Evolutionary conservation across 1,140 invertebrate genomes (phyloP), one percentile per base, ranked within the genome.

Genomic region (Contarinia nasturtii): DNA sequence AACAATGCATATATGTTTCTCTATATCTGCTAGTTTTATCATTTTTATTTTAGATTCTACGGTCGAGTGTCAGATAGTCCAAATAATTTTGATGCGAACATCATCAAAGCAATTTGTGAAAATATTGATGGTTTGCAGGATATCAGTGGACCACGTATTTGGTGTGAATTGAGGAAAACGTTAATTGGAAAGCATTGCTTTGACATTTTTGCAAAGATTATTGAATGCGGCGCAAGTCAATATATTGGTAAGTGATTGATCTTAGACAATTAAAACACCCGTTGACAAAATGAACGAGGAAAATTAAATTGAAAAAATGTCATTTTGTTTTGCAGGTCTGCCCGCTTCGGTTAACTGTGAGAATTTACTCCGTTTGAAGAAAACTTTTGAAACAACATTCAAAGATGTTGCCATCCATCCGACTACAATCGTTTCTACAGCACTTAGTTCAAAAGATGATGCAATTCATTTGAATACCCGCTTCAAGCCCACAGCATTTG

Each of bases 81-180:
- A 15, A 64, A 86, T 54, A 69, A 68, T 33, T 91, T 98, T 67
- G 86, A 95, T 46, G 58, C 72, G 45, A 54, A 65, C 21, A 92
- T 80, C 11, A 63, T 98, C 41, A 58, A 76, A 43, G 78, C 86
- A 2, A 92, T 98, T 34, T 74, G 68, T 57, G 65, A 80, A 7
- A 95, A 97, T 73, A 73, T 72, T 10, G 55, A 66, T 37, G 95
- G 95, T 8, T 65, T 99, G 40, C 53, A 72, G 57, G 72, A 68
- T 54, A 84, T 98, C 52, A 93, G 93, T 45, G 94, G 94, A 2
- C 95, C 98, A 71, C 71, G 95, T 61, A 86, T 98, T 51, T 98
- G 93, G 93, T 68, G 71, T 14, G 95, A 99, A 69, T 67, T 96
- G 48, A 81, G 79, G 55, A 92, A 93, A 67, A 97, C 91, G 49